Conservation (phyloP, 2,797 vertebrate genomes). For the Hybognathus amarus region DNA sequence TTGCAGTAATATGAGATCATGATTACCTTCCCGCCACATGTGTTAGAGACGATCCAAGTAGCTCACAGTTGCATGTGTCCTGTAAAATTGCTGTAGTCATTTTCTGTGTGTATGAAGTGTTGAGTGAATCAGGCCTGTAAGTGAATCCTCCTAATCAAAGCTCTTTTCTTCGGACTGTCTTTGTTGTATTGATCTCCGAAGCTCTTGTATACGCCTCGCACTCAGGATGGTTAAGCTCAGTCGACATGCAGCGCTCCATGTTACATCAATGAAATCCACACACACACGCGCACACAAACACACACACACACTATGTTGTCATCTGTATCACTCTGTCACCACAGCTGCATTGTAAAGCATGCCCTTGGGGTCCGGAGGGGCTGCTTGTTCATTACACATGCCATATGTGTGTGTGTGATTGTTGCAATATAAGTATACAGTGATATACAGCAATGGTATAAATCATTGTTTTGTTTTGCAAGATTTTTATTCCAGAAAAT, state of each 20-base stretch:
- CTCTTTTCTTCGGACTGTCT: constrained; percentile 52
- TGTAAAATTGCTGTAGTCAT: constrained; percentile 31
- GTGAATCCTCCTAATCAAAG: constrained; percentile 59
- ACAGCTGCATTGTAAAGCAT: constrained; percentile 50
- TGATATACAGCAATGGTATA: neutral
- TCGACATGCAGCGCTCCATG: constrained; percentile 40
- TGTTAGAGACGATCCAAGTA: constrained; percentile 9
- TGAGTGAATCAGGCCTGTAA: constrained; percentile 56
- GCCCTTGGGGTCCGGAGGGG: constrained; percentile 28
- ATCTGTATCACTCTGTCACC: constrained; percentile 33
- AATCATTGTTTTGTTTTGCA: neutral
- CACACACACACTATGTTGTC: neutral
- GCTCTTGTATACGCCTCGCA: constrained; percentile 50
- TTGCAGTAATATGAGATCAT: constrained; percentile 33
- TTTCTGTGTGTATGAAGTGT: constrained; percentile 39
- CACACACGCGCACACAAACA: constrained; percentile 4
- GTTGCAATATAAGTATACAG: neutral
- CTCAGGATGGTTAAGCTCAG: constrained; percentile 43
- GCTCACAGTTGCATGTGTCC: constrained; percentile 23
- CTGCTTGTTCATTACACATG: constrained; percentile 10
- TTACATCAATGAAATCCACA: constrained; percentile 45
- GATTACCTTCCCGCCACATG: constrained; percentile 39
- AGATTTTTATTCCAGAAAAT: neutral
- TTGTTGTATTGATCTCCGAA: constrained; percentile 60
- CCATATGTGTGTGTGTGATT: constrained; percentile 20